phyloP scores from a whole-genome alignment of 2,888 invertebrate species.

The Sphaerophoria taeniata region DNA sequence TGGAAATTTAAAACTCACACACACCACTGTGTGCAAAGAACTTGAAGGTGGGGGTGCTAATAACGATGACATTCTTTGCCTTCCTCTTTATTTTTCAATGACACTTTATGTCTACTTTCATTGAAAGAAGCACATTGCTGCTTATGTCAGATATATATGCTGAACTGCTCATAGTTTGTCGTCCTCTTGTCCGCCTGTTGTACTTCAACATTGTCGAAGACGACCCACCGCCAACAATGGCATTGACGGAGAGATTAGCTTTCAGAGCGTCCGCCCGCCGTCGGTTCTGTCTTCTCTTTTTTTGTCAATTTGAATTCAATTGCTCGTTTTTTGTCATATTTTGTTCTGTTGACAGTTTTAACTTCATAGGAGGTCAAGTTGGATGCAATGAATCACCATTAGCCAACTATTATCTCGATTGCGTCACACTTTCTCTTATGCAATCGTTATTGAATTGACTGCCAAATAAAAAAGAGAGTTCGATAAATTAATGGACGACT shows the following conservation, averaged over 20 bases:
- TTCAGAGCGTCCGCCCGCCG: neutral
- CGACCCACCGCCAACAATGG: conserved; percentile 16
- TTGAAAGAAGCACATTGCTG: conserved; percentile 32
- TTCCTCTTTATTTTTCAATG: conserved; percentile 30
- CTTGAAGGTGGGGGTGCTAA: conserved; percentile 6
- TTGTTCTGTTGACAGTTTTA: conserved; percentile 14
- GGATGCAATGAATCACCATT: conserved; percentile 12
- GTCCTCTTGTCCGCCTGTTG: conserved; percentile 27
- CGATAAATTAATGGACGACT: conserved; percentile 35
- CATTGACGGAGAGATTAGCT: conserved; percentile 38
- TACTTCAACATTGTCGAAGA: conserved; percentile 34
- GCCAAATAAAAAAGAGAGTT: neutral
- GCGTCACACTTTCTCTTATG: conserved; percentile 36
- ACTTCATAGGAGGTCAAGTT: conserved; percentile 29
- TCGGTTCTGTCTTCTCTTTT: neutral
- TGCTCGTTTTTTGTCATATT: conserved; percentile 35
- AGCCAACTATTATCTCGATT: neutral
- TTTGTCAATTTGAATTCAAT: neutral
- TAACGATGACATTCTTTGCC: conserved; percentile 1
- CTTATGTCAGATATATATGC: conserved; percentile 49
- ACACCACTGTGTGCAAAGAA: neutral
- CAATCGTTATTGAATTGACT: conserved; percentile 21
- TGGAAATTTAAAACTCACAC: neutral
- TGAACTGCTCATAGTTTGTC: conserved; percentile 27
- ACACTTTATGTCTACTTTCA: conserved; percentile 40